Evolutionary conservation across 2,888 invertebrate genomes (phyloP).

Genomic region (Opisthograptis luteolata): DNA sequence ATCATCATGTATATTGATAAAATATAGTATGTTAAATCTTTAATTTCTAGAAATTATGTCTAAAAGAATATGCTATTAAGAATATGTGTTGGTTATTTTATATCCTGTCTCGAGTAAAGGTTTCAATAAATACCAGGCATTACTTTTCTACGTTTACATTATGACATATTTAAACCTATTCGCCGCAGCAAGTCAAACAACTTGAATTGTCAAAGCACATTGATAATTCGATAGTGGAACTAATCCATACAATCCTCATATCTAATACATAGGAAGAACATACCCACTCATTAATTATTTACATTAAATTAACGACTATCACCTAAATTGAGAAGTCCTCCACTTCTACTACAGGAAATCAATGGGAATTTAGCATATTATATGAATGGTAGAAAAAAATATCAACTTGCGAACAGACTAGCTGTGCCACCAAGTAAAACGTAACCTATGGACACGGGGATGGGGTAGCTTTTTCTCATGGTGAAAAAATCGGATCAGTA

Average conservation of each 20-base stretch:
- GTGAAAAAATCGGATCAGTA: too few species aligned
- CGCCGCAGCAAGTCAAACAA: slow-evolving; percentile 17
- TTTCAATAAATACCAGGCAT: too few species aligned
- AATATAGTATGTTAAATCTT: too few species aligned
- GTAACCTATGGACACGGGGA: too few species aligned
- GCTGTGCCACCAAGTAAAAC: too few species aligned
- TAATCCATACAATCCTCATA: slow-evolving; percentile 15
- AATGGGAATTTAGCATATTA: slow-evolving; percentile 4
- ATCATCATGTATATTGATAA: too few species aligned
- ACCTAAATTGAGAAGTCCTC: not conserved
- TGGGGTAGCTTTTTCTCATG: too few species aligned
- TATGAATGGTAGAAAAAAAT: slow-evolving; percentile 4
- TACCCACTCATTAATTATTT: slow-evolving; percentile 25
- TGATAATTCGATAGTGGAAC: slow-evolving; percentile 14
- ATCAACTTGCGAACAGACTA: too few species aligned
- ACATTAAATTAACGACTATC: not conserved
- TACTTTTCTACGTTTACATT: slow-evolving; percentile 2
- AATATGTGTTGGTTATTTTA: too few species aligned
- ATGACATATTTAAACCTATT: slow-evolving; percentile 2
- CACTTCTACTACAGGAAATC: not conserved
- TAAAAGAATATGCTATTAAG: too few species aligned
- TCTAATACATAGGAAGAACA: slow-evolving; percentile 29
- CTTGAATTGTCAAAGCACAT: slow-evolving; percentile 25
- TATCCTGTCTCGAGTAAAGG: too few species aligned
- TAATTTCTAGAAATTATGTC: too few species aligned